Evolutionary conservation across 2,797 vertebrate genomes (phyloP), one percentile per base, ranked within the genome.

Genomic region (Perodicticus potto): DNA sequence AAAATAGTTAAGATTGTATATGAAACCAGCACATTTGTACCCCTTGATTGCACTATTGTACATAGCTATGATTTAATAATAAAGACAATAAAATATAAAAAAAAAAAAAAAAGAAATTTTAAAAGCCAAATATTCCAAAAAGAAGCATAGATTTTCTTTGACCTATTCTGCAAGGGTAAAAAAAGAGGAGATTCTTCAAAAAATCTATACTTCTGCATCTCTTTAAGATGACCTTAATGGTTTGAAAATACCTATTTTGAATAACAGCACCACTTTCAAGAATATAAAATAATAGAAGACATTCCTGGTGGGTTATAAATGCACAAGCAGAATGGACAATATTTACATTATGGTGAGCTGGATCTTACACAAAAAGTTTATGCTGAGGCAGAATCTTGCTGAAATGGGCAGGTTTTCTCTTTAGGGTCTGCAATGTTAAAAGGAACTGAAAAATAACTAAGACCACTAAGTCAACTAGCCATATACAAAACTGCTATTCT

Each of bases 371-470:
- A 98, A 99, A 98, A 97, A 99, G 99, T 98, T 99, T 99, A 98
- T 99, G 99, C 97, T 99, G 99, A 5, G 99, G 99, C 97, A 99
- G 99, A 97, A 99, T 99, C 98, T 99, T 99, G 98, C 99, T 99
- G 98, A 99, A 99, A 99, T 99, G 99, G 99, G 99, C 99, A 99
- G 98, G 99, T 99, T 99, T 99, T 99, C 99, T 99, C 99, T 99
- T 99, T 99, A 99, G 99, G 99, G 99, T 99, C 99, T 99, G 99
- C 99, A 99, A 99, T 99, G 99, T 99, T 99, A 98, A 98, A 98
- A 98, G 99, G 98, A 99, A 99, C 99, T 99, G 98, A 94, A 98
- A 98, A 91, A 80, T 91, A 92, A 98, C 2, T 1, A 96, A 94
- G 96, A 86, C 40, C 78, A 67, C 61, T 90, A 97, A 93, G 92